Evolutionary conservation across 2,113 vertebrate genomes (phyloP).

Genomic region (Paracanthobrama guichenoti): DNA sequence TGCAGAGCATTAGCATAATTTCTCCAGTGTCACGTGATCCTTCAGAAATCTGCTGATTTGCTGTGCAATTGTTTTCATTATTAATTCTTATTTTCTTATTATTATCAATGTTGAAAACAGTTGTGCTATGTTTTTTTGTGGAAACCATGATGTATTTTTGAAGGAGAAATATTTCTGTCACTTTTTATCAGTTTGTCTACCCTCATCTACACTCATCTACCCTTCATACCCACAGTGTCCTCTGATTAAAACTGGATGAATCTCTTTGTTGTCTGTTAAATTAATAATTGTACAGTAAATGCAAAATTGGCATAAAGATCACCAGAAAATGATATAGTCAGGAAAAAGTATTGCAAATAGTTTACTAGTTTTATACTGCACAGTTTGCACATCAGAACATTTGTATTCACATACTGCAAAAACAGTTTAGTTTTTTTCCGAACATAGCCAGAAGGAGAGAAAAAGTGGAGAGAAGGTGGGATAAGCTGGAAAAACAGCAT

Average conservation of each 20-base stretch:
- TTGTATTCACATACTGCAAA: background rate
- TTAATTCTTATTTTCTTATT: background rate
- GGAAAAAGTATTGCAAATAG: background rate
- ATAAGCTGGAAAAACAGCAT: background rate
- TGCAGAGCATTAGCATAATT: background rate
- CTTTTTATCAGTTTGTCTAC: background rate
- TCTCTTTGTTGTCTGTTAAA: background rate
- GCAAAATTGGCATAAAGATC: background rate
- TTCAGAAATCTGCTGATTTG: background rate
- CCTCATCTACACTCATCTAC: background rate
- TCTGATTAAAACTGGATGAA: background rate
- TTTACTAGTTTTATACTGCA: background rate
- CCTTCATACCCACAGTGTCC: background rate
- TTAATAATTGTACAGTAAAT: background rate
- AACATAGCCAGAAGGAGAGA: constrained; percentile 6
- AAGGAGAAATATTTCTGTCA: background rate
- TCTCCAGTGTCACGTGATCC: background rate
- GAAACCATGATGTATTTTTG: background rate
- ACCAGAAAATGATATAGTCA: background rate
- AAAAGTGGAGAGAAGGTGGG: background rate
- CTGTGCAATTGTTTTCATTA: background rate
- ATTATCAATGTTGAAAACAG: background rate
- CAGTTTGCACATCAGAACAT: background rate
- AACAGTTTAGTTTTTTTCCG: background rate
- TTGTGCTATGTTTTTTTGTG: constrained; percentile 2